phyloP scores from a whole-genome alignment of 2,113 vertebrate genomes.

The Petromus typicus region DNA sequence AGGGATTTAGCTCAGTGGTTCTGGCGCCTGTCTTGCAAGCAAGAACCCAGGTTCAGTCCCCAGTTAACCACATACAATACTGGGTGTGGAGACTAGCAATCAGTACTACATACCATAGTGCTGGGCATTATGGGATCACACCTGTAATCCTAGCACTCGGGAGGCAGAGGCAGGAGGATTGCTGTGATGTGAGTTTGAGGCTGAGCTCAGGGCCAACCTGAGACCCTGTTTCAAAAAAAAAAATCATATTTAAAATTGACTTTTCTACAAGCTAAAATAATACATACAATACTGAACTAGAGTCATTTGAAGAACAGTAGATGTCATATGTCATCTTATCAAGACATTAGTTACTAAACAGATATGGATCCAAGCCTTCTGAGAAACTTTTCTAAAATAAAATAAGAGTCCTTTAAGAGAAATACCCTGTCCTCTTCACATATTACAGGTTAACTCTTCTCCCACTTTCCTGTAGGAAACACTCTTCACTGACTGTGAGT shows the following conservation, averaged over 20 bases:
- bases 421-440: not conserved
- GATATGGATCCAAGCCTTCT: not conserved
- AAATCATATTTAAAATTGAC: conserved; percentile 11
- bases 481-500: conserved; percentile 21
- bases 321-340: not conserved
- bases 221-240: too few relatives aligned
- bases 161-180: too few relatives aligned
- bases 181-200: too few relatives aligned
- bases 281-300: conserved; percentile 29
- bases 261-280: conserved; percentile 4
- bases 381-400: conserved; percentile 51
- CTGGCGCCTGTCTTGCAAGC: too few relatives aligned
- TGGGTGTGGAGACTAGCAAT: too few relatives aligned
- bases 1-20: too few relatives aligned
- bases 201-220: too few relatives aligned
- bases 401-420: not conserved
- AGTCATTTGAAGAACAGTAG: conserved; percentile 19
- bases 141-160: too few relatives aligned
- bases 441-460: conserved; percentile 2
- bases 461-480: conserved; percentile 4
- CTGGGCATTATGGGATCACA: too few relatives aligned
- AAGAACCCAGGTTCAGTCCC: too few relatives aligned
- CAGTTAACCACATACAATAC: too few relatives aligned
- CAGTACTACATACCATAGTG: too few relatives aligned
- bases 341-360: conserved; percentile 35